Conservation (phyloP, 2,888 invertebrate genomes). For the Onchidella celtica region DNA sequence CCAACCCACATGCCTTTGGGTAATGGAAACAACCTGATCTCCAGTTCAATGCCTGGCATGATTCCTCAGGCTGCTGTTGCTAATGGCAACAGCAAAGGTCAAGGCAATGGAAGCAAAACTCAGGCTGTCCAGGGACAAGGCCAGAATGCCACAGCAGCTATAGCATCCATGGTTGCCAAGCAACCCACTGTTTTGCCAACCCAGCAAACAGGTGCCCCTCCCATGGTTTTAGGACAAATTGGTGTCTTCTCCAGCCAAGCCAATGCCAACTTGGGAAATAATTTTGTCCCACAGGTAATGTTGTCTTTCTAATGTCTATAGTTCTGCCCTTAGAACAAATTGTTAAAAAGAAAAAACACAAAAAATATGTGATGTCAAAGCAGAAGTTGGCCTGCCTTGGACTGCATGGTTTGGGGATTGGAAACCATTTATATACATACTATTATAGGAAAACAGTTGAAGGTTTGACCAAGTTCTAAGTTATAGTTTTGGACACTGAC, state of each 20-base stretch:
- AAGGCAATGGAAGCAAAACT: constrained; percentile 47
- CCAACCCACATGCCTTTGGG: constrained; percentile 59
- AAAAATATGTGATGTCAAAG: too few species aligned
- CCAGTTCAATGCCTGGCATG: constrained; percentile 54
- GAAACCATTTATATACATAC: too few species aligned
- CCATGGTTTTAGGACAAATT: constrained; percentile 70
- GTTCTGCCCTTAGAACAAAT: too few species aligned
- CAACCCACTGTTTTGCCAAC: constrained; percentile 62
- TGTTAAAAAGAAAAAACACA: too few species aligned
- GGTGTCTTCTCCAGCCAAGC: constrained; percentile 62
- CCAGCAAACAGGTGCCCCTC: constrained; percentile 64
- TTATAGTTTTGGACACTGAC: too few species aligned
- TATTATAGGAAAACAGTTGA: too few species aligned
- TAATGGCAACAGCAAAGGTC: constrained; percentile 53
- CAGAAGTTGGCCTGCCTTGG: too few species aligned
- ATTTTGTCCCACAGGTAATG: constrained; percentile 60
- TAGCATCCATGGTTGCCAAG: constrained; percentile 70
- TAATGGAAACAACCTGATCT: constrained; percentile 54
- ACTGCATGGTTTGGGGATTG: too few species aligned
- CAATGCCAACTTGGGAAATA: constrained; percentile 53
- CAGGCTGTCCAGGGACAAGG: constrained; percentile 43
- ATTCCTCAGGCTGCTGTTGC: constrained; percentile 54
- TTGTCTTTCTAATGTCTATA: too few species aligned
- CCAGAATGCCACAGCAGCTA: constrained; percentile 56
- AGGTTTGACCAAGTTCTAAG: too few species aligned